These are phyloP conservation scores for Aplidium turbinatum DNA, from an alignment of 23 tunicate genomes.

Conservation along the genomic window DNA sequence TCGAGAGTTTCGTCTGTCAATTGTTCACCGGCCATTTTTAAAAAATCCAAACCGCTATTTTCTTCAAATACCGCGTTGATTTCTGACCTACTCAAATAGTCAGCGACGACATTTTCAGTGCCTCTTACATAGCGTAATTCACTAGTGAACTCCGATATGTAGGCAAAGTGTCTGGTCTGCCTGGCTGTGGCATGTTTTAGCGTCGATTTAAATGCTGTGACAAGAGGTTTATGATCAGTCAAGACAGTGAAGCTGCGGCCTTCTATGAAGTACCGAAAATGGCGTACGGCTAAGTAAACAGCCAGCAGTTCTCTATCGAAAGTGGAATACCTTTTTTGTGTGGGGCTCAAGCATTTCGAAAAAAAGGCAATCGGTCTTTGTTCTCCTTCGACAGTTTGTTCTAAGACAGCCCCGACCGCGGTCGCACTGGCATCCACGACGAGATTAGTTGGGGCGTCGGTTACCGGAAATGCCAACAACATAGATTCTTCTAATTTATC, in stretches of 20 bases:
- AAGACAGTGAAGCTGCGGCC: conserved; percentile 3
- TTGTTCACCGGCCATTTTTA: conserved; percentile 2
- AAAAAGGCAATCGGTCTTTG: conserved; percentile 4
- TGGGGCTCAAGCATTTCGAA: background rate
- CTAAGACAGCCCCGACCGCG: conserved; percentile 6
- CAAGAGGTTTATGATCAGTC: conserved; percentile 2
- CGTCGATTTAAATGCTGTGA: background rate
- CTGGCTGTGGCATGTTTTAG: background rate
- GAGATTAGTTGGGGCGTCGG: background rate
- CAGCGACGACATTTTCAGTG: background rate
- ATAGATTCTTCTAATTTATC: background rate
- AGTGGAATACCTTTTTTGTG: background rate
- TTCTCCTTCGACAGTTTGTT: background rate
- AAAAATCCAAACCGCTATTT: background rate
- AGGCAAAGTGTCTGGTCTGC: conserved; percentile 5
- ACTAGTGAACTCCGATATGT: conserved; percentile 3
- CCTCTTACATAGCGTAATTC: background rate
- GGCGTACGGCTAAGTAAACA: conserved; percentile 5
- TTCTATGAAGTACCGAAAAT: conserved; percentile 23
- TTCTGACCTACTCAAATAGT: background rate
- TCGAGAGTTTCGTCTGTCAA: background rate
- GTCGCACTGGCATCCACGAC: conserved; percentile 5
- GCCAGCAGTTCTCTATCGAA: conserved; percentile 12
- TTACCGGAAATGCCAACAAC: conserved; percentile 8
- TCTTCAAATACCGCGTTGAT: background rate